Base-by-base conservation (phyloP, 2,888 invertebrate species). In the Trileptium ribeirensis region DNA sequence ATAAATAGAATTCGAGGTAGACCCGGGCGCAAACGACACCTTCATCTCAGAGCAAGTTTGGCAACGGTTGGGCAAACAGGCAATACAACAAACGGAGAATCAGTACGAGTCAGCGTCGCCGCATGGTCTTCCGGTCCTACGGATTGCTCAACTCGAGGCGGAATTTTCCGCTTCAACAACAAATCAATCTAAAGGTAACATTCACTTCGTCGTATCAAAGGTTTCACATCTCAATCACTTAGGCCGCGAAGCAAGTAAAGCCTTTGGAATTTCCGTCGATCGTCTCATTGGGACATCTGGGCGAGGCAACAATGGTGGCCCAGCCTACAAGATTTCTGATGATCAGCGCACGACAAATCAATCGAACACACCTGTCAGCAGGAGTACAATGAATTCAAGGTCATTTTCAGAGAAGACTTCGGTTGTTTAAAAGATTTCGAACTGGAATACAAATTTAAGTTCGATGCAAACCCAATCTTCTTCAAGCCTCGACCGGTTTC, bases 11-110 rank as follows among this genome's bases (percentile, higher is more conserved):
- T 24, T 82, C 24, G 82, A 82, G 70, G 67, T 82, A 1, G 81
- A 82, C 39, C 82, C 82, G 3, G 82, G n/a, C 37, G 31, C 77
- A 34, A 74, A n/a, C n/a, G 38, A 67, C 2, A 81, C 29, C 75
- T 82, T 70, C 38, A 67, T 40, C 67, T 79, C 79, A 80, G n/a
- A 37, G 37, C 34, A 77, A n/a, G 2, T 3, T 37, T 77, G 77
- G 79, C 24, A 79, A 34, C 24, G 31, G 15, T 33, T 74, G 8
- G 36, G 70, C 19, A 15, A n/a, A 8, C 70, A 8, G n/a, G n/a
- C n/a, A n/a, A n/a, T n/a, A n/a, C n/a, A n/a, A n/a, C n/a, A n/a
- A n/a, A n/a, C n/a, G n/a, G n/a, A n/a, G n/a, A n/a, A n/a, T n/a
- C n/a, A n/a, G n/a, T n/a, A n/a, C n/a, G n/a, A n/a, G n/a, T n/a